Evolutionary conservation across 2,113 vertebrate species (phyloP).

Genomic region (Acanthochromis polyacanthus): DNA sequence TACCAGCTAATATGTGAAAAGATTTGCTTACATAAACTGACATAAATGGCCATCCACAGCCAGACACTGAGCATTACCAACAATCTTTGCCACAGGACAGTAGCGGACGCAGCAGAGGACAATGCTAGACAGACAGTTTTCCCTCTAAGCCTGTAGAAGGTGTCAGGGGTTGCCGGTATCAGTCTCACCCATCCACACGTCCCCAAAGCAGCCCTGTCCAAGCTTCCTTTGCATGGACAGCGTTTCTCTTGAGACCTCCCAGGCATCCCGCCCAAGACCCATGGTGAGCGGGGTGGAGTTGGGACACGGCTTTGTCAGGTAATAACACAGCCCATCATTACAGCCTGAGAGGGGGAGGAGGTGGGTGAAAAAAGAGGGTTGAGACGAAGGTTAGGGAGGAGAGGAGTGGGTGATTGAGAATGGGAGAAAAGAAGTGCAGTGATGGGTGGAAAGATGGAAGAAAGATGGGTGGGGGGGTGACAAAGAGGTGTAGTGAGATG

Average conservation of each 20-base stretch:
- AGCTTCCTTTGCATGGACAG: slow-evolving; percentile 88
- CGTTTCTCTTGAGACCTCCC: slow-evolving; percentile 91
- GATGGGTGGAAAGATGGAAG: slow-evolving; percentile 40
- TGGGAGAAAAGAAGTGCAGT: slow-evolving; percentile 24
- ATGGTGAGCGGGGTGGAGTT: slow-evolving; percentile 92
- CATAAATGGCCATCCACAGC: slow-evolving; percentile 5
- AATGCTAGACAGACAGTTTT: slow-evolving; percentile 12
- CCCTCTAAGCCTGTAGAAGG: slow-evolving; percentile 34
- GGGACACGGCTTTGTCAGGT: slow-evolving; percentile 88
- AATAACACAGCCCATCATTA: slow-evolving; percentile 94
- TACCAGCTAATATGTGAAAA: slow-evolving; percentile 7
- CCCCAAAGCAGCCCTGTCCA: slow-evolving; percentile 97
- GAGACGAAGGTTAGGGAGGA: slow-evolving; percentile 10
- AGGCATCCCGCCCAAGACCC: slow-evolving; percentile 94
- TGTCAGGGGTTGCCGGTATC: slow-evolving; percentile 18
- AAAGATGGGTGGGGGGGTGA: slow-evolving; percentile 44
- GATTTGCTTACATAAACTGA: slow-evolving; percentile 8
- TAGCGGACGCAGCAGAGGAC: slow-evolving; percentile 19
- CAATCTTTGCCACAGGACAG: slow-evolving; percentile 36
- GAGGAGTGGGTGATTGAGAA: slow-evolving; percentile 31
- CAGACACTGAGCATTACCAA: slow-evolving; percentile 10
- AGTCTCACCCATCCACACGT: slow-evolving; percentile 96
- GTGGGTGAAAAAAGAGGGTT: slow-evolving; percentile 16
- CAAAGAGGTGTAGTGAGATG: slow-evolving; percentile 80
- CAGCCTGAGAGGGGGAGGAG: slow-evolving; percentile 77